Evolutionary conservation across 2,113 vertebrate species (phyloP), one percentile per base, ranked within the genome.

Genomic region (Centropristis striata): DNA sequence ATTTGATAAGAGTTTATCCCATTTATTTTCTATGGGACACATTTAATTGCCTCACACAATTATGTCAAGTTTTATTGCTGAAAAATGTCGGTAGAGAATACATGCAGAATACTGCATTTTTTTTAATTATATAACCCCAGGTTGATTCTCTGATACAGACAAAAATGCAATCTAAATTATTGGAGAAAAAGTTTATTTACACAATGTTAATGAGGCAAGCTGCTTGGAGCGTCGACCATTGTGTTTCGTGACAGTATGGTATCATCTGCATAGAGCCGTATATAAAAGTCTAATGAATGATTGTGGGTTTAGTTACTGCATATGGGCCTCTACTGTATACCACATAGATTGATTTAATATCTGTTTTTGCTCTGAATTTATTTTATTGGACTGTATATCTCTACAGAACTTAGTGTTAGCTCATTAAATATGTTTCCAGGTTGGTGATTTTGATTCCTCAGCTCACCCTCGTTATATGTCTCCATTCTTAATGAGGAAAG

Each of bases 401-500:
- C 44, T 16, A 12, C 66, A 75, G 71, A 58, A 71, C 81, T 64
- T 37, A 5, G 69, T 8, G 4, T 44, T 47, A 18, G 69, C 85
- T 90, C 77, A 85, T 89, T 88, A 90, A 82, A 80, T 83, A 75
- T 85, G 59, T 87, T 90, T 85, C 78, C 59, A 75, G 82, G 75
- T 79, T 78, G 73, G 84, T 59, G 82, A 73, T 89, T 88, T 84
- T 37, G 58, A 86, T 83, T 91, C 71, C 27, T 49, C 71, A 23
- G 72, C 81, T 83, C 10, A 5, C 67, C 67, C 83, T 86, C 46
- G 8, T 83, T 84, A 78, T 69, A 69, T 18, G 81, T 85, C 78
- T 90, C 77, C 86, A 81, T 90, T 89, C 76, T 90, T 92, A 92
- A 92, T 91, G 89, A 92, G 89, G 21, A 78, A 51, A 75, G 66